phyloP scores from a whole-genome alignment of 2,888 invertebrate genomes.

The Marasmarcha lunaedactyla region DNA sequence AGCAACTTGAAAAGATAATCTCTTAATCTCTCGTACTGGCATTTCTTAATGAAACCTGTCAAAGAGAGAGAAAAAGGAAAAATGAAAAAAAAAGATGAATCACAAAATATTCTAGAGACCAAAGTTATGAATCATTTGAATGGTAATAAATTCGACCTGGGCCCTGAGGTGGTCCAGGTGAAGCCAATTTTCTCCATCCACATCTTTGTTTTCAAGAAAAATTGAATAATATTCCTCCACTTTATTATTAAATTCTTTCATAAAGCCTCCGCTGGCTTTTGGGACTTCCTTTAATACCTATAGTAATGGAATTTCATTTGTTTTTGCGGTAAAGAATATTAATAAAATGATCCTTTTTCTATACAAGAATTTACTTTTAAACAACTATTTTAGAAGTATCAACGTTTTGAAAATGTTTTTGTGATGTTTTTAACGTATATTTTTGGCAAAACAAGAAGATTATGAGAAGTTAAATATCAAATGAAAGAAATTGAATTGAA shows the following conservation, averaged over 20 bases:
- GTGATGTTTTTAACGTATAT: no score
- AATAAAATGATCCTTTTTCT: no score
- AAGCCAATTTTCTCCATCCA: slow-evolving; percentile 56
- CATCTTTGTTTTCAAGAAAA: slow-evolving; percentile 60
- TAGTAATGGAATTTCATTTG: slow-evolving; percentile 59
- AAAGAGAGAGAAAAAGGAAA: slow-evolving; percentile 34
- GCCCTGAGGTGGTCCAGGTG: slow-evolving; percentile 43
- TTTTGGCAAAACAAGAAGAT: no score
- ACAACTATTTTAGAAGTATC: no score
- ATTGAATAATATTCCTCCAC: slow-evolving; percentile 60
- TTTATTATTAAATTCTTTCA: slow-evolving; percentile 64
- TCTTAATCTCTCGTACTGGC: slow-evolving; percentile 45
- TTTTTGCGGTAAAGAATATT: no score
- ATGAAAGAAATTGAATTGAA: no score
- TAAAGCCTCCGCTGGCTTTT: slow-evolving; percentile 52
- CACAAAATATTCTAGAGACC: slow-evolving; percentile 67
- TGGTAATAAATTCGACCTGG: slow-evolving; percentile 69
- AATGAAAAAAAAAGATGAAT: slow-evolving; percentile 69
- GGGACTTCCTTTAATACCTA: slow-evolving; percentile 52
- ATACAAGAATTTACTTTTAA: no score
- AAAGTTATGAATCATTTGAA: slow-evolving; percentile 71
- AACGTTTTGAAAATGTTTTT: no score
- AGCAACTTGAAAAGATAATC: slow-evolving; percentile 33
- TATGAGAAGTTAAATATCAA: no score
- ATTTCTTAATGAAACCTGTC: slow-evolving; percentile 66